These are phyloP conservation scores for Agonopterix heracliana DNA, from an alignment of 2,888 invertebrate species.

Conservation along the genomic window DNA sequence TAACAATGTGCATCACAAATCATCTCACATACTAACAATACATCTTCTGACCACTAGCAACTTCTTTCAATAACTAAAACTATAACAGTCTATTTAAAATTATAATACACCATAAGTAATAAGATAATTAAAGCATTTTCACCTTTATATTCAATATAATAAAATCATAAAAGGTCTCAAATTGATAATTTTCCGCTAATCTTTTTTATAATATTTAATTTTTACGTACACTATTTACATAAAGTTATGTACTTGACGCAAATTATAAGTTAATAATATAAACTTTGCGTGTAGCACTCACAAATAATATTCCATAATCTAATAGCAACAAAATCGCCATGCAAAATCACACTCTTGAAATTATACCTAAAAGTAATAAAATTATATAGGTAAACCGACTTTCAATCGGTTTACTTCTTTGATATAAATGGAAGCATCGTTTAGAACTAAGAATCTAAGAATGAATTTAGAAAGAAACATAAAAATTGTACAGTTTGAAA, in stretches of 20 bases:
- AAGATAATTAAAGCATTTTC: conserved; percentile 76
- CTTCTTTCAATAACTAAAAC: conserved; percentile 63
- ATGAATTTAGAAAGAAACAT: conserved; percentile 32
- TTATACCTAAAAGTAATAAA: conserved; percentile 61
- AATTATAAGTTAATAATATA: conserved; percentile 61
- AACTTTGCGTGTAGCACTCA: conserved; percentile 53
- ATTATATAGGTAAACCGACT: conserved; percentile 65
- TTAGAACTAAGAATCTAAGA: conserved; percentile 62
- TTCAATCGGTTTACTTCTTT: conserved; percentile 70
- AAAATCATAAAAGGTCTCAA: conserved; percentile 67
- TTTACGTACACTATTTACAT: conserved; percentile 67
- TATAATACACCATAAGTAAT: conserved; percentile 71
- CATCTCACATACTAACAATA: conserved; percentile 28
- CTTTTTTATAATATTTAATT: conserved; percentile 41
- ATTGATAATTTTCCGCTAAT: conserved; percentile 57
- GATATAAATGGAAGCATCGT: conserved; percentile 76
- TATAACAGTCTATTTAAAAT: conserved; percentile 76
- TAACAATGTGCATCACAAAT: conserved; percentile 15
- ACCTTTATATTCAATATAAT: conserved; percentile 67
- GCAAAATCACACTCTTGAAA: conserved; percentile 71
- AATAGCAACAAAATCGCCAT: conserved; percentile 70
- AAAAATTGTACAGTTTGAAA: conserved; percentile 21
- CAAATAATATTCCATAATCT: conserved; percentile 48
- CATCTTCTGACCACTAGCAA: conserved; percentile 45
- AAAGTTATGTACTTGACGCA: conserved; percentile 48